Base-by-base conservation (phyloP, 2,888 invertebrate genomes). In the Drosophila rellima region DNA sequence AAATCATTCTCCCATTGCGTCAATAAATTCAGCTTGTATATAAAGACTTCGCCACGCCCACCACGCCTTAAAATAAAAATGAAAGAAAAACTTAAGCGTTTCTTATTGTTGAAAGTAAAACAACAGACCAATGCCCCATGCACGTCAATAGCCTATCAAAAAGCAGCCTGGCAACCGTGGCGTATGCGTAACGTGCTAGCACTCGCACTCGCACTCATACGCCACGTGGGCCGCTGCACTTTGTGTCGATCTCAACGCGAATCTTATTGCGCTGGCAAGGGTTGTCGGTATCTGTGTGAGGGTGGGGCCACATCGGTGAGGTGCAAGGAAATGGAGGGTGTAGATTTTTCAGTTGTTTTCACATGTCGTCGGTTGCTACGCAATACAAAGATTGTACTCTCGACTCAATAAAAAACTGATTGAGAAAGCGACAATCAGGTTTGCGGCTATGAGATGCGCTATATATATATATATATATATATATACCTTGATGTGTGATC, bases 101-200 rank as follows among this genome's bases (percentile, higher is more conserved):
- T 2, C 51, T 62, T 61, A 35, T 40, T 69, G 51, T 70, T 52
- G 23, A 17, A 45, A 56, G 45, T 45, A 45, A 33, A 37, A 20
- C 15, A 37, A 48, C 42, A 13, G 40, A 15, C 52, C n/a, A n/a
- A n/a, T 57, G 67, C 26, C 56, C 54, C 39, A 35, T 71, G 61
- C 69, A 63, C 65, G 72, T 66, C 63, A 65, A 54, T 67, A 62
- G 72, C 69, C 67, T 78, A 83, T 68, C 70, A 60, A 67, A 59
- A 55, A 37, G 47, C 51, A 45, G 66, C 47, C 52, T 31, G 65
- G 63, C 56, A 7, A 44, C 39, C 10, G 7, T 47, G 68, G 65
- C 85, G 82, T 82, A 85, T 85, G 73, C 82, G 78, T 75, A 68
- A 71, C 48, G 47, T 70, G 56, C 11, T 29, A 10, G 29, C 40